phyloP scores from a whole-genome alignment of 1,140 invertebrate genomes.

The Caenorhabditis remanei region DNA sequence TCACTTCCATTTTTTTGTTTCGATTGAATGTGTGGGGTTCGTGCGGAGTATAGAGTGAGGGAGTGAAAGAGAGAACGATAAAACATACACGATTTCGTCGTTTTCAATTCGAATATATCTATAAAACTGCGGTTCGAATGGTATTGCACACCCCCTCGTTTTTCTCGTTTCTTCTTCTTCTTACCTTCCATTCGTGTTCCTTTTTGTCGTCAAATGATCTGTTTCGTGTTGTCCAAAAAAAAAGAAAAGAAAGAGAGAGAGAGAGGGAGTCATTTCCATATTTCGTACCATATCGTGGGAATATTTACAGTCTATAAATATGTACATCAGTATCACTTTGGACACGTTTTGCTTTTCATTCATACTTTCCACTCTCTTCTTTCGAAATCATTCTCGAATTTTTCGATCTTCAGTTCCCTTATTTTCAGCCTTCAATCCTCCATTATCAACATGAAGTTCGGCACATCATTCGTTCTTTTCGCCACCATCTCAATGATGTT shows the following conservation, averaged over 20 bases:
- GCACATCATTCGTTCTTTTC: constrained; percentile 22
- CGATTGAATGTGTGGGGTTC: constrained; percentile 2
- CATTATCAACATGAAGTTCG: constrained; percentile 27
- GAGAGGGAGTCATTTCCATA: constrained; percentile 31
- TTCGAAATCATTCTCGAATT: neutral
- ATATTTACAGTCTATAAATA: constrained; percentile 32
- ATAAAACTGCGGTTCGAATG: constrained; percentile 43
- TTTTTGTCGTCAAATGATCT: constrained; percentile 31
- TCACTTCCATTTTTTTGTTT: neutral
- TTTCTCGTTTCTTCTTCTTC: neutral
- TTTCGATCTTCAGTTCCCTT: neutral
- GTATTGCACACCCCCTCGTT: constrained; percentile 23
- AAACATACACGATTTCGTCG: constrained; percentile 11
- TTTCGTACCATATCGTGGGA: constrained; percentile 34
- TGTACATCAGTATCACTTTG: neutral
- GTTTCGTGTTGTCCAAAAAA: neutral
- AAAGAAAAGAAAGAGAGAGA: neutral
- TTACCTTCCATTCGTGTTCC: neutral
- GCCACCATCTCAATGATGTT: constrained; percentile 37
- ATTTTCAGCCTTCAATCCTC: constrained; percentile 32
- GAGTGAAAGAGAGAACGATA: neutral
- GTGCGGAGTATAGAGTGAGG: neutral
- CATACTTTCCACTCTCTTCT: neutral
- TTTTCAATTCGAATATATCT: constrained; percentile 50
- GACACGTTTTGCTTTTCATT: neutral